A percentile compares a stretch with the other conserved stretches of the same genome.
phyloP scores from a whole-genome alignment of 2,113 vertebrate species.

The Carassius carassius region DNA sequence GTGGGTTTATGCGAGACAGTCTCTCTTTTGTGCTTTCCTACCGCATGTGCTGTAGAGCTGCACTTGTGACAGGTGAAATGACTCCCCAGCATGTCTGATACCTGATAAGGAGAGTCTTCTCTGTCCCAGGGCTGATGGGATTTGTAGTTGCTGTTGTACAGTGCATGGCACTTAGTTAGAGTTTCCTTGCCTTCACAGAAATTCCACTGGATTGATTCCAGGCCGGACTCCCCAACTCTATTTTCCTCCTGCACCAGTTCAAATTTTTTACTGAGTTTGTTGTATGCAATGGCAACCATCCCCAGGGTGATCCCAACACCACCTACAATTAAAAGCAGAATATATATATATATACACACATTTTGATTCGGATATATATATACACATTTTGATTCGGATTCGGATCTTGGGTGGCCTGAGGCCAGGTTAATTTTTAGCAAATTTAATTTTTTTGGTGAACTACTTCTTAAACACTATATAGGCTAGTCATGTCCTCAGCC shows the following conservation, averaged over 20 bases:
- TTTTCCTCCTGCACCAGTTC: slow-evolving; percentile 47
- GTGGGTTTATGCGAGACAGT: slow-evolving; percentile 48
- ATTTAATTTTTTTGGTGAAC: too few relatives aligned
- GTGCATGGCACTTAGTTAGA: slow-evolving; percentile 59
- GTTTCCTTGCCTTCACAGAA: slow-evolving; percentile 66
- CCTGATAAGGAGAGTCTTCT: slow-evolving; percentile 33
- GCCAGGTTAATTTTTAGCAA: too few relatives aligned
- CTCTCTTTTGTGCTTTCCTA: slow-evolving; percentile 47
- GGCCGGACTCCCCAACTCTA: slow-evolving; percentile 55
- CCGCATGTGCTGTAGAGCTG: slow-evolving; percentile 49
- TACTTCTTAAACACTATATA: neutral
- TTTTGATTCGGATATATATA: too few relatives aligned
- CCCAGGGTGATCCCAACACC: slow-evolving; percentile 68
- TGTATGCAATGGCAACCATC: slow-evolving; percentile 58
- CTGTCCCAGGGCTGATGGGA: slow-evolving; percentile 25
- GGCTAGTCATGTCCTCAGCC: neutral
- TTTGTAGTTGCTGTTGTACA: slow-evolving; percentile 56
- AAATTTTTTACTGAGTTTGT: slow-evolving; percentile 54
- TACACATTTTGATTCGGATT: too few relatives aligned
- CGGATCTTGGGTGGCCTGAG: too few relatives aligned
- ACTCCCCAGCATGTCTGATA: slow-evolving; percentile 44
- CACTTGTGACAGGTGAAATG: slow-evolving; percentile 57
- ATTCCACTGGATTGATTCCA: slow-evolving; percentile 63
- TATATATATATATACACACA: too few relatives aligned
- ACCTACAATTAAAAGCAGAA: slow-evolving; percentile 63